phyloP scores from a whole-genome alignment of 1,140 invertebrate species.

The Anagrus nilaparvatae region DNA sequence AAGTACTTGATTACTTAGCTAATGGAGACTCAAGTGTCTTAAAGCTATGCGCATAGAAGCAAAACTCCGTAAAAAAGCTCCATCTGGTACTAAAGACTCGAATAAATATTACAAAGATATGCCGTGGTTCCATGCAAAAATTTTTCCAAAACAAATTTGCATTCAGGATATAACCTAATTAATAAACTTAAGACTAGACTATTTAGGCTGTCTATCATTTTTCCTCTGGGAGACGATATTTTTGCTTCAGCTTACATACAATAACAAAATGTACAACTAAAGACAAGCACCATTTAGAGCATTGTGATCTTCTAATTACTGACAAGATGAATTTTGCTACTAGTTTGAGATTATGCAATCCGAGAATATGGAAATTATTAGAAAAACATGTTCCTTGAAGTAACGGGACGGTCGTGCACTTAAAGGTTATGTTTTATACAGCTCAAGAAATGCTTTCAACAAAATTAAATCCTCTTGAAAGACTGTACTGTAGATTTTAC shows the following conservation, averaged over 20 bases:
- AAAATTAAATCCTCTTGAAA: not conserved
- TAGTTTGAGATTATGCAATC: not conserved
- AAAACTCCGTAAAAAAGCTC: not conserved
- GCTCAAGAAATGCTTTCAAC: not conserved
- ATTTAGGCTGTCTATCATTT: conserved; percentile 14
- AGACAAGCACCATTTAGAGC: conserved; percentile 16
- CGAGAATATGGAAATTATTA: not conserved
- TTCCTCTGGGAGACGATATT: conserved; percentile 12
- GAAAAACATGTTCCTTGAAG: not conserved
- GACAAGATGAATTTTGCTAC: conserved; percentile 16
- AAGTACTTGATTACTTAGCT: conserved; percentile 12
- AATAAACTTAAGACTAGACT: conserved; percentile 8
- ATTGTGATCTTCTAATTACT: conserved; percentile 10
- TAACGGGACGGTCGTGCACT: not conserved
- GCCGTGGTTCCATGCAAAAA: conserved; percentile 8
- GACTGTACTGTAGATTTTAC: conserved; percentile 1
- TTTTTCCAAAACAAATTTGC: conserved; percentile 9
- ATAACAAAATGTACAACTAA: conserved; percentile 5
- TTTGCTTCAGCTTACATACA: conserved; percentile 11
- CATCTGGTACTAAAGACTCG: not conserved
- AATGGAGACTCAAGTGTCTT: conserved; percentile 13
- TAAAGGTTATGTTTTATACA: not conserved
- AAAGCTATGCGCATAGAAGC: conserved; percentile 7
- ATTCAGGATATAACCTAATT: conserved; percentile 17
- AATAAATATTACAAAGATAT: not conserved